Evolutionary conservation across 2,888 invertebrate genomes (phyloP).

Genomic region (Cryptops parisi): DNA sequence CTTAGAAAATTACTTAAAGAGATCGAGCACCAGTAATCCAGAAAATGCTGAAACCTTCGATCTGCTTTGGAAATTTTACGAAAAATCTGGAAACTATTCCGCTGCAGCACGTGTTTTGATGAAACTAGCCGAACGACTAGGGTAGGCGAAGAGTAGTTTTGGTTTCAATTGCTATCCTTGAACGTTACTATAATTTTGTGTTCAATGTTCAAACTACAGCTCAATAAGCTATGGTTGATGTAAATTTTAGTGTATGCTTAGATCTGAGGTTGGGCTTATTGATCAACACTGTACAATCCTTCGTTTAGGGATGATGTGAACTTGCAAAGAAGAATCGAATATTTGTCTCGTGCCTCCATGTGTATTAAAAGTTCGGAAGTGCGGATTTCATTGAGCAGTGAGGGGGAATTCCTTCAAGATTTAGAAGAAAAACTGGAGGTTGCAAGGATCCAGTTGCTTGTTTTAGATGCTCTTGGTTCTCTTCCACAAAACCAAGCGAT

Average conservation of each 20-base stretch:
- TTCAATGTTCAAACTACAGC: too few species aligned
- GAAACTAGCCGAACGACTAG: slow-evolving; percentile 56
- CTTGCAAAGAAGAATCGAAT: slow-evolving; percentile 68
- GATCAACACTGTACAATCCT: too few species aligned
- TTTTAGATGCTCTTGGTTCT: slow-evolving; percentile 24
- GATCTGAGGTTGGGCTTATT: too few species aligned
- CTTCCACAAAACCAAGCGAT: slow-evolving; percentile 25
- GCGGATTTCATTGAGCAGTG: slow-evolving; percentile 43
- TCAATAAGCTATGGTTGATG: too few species aligned
- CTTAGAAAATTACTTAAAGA: slow-evolving; percentile 56
- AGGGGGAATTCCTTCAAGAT: slow-evolving; percentile 66
- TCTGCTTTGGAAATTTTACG: slow-evolving; percentile 91
- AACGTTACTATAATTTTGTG: too few species aligned
- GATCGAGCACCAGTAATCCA: slow-evolving; percentile 33
- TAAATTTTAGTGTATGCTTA: too few species aligned
- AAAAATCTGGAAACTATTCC: slow-evolving; percentile 76
- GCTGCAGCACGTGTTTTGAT: slow-evolving; percentile 83
- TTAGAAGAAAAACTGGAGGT: slow-evolving; percentile 77
- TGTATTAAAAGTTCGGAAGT: slow-evolving; percentile 71
- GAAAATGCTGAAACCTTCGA: slow-evolving; percentile 51
- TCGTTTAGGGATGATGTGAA: slow-evolving; percentile 53
- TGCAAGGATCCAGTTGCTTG: neutral
- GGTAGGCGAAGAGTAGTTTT: slow-evolving; percentile 27
- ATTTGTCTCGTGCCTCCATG: slow-evolving; percentile 84
- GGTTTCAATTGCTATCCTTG: too few species aligned